These are phyloP conservation scores for Cephalophus harveyi DNA, from an alignment of 2,113 vertebrate species.

Conservation along the genomic window DNA sequence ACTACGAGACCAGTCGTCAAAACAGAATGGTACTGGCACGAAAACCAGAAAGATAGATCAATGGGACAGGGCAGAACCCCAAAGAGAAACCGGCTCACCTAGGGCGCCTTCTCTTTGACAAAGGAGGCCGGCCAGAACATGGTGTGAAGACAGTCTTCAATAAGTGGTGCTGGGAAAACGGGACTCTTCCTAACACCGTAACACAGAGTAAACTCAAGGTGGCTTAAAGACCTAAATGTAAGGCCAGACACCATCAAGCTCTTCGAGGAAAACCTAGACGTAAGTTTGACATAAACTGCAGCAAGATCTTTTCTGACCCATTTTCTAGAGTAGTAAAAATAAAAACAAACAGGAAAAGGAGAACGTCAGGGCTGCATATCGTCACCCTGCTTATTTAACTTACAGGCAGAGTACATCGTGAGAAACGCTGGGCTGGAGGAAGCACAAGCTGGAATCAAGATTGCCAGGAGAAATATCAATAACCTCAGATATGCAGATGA, in stretches of 20 bases:
- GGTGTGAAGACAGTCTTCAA: neutral
- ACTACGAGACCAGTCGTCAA: neutral
- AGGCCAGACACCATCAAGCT: no score
- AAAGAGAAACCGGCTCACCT: neutral
- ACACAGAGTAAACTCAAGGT: neutral
- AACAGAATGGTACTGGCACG: neutral
- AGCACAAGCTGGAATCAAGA: no score
- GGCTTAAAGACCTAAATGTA: neutral
- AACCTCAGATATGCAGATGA: no score
- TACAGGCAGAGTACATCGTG: no score
- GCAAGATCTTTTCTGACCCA: neutral
- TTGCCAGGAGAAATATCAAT: no score
- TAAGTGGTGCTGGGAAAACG: neutral
- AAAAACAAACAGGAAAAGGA: neutral
- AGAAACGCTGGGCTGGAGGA: no score
- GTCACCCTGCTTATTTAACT: no score
- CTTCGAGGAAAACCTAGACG: neutral
- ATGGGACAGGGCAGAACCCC: neutral
- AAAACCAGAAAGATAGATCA: neutral
- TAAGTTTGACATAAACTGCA: neutral
- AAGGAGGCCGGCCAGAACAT: neutral
- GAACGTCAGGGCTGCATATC: accelerated
- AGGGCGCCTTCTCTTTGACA: neutral
- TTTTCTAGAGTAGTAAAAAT: neutral
- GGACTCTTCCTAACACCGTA: neutral